Evolutionary conservation across 2,797 vertebrate species (phyloP).

Genomic region (Gymnocypris eckloni): DNA sequence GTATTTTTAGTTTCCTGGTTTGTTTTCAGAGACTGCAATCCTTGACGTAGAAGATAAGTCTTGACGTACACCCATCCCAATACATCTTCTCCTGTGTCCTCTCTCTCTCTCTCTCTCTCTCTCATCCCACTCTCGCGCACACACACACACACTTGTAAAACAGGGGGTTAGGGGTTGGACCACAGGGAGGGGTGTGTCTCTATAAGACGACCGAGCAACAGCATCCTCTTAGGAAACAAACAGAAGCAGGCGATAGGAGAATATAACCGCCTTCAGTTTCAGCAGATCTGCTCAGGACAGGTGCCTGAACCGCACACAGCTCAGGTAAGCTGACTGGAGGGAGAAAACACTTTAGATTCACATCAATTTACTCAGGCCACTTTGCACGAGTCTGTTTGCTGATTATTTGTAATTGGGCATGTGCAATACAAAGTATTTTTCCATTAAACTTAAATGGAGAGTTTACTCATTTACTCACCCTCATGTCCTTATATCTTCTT

Average conservation of each 20-base stretch:
- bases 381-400: background rate
- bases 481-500: background rate
- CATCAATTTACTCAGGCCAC: background rate
- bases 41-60: conserved; percentile 47
- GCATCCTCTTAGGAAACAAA: conserved; percentile 71
- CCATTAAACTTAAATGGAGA: background rate
- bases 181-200: conserved; percentile 73
- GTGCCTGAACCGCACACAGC: conserved; percentile 43
- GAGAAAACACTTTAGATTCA: conserved; percentile 11
- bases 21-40: conserved; percentile 33
- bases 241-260: conserved; percentile 67
- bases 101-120: background rate
- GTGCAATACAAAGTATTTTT: background rate
- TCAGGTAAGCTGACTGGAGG: conserved; percentile 58
- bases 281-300: conserved; percentile 54
- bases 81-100: conserved; percentile 38
- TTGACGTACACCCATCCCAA: conserved; percentile 43
- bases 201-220: conserved; percentile 78
- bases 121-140: background rate
- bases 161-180: conserved; percentile 58
- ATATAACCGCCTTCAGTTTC: conserved; percentile 49
- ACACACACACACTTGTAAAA: conserved; percentile 51
- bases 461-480: background rate
- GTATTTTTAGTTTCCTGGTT: conserved; percentile 51
- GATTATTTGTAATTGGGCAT: background rate